Base-by-base conservation (phyloP, 2,888 invertebrate genomes). In the Sinelater perroti region DNA sequence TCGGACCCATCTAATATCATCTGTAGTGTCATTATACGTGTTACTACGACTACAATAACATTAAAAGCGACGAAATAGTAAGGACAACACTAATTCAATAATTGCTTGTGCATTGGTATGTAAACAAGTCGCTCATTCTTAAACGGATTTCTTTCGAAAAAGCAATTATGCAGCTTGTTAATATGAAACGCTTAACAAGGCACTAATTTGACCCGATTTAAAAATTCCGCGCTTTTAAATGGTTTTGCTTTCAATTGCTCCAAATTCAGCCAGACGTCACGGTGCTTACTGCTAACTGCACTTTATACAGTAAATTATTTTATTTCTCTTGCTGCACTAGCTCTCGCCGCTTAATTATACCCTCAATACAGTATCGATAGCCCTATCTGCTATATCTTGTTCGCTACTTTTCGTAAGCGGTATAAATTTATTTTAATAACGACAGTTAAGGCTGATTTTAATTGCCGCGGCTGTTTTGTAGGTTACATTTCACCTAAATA, bases 221-320 rank as follows among this genome's bases (percentile, higher is more conserved):
- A n/a, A 30, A 30, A 30, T 1, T 30, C 6, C 13, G 10, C 13
- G 13, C 13, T 30, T 11, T 11, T 30, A 2, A n/a, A 8, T 35
- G 18, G 35, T 35, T 35, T 35, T 35, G 35, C 35, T 35, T 35
- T 35, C 35, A 17, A 14, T 35, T 17, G 35, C 8, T 18, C 35
- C 10, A 35, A 35, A 35, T 33, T 14, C 28, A 11, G 8, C 3
- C 2, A 33, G 2, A 33, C 18, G 16, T 35, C n/a, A 35, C 16
- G 17, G 35, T 35, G 16, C 13, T 16, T 16, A 16, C n/a, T 4
- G 18, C 16, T 35, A 16, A 16, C 18, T 35, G 10, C n/a, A 35
- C 17, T 14, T 3, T 35, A n/a, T 5, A 7, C 13, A 33, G 5
- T 35, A 16, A 35, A 35, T 35, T 35, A 2, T 35, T 16, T 35